Conservation (phyloP, 2,113 vertebrate species). For the Ammospiza nelsoni region DNA sequence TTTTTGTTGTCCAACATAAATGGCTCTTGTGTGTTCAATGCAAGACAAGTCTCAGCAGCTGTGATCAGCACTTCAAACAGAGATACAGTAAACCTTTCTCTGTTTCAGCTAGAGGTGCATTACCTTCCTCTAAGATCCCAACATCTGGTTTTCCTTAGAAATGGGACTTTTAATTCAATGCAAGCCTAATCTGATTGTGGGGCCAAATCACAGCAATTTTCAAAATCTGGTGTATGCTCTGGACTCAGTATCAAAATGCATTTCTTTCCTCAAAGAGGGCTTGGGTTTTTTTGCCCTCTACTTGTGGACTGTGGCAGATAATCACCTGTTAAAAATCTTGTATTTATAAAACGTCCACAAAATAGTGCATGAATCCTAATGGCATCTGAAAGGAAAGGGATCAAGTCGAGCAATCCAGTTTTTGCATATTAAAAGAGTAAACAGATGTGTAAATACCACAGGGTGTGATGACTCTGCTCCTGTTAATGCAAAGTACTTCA, state of each 20-base stretch:
- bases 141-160: background rate
- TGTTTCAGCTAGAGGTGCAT: background rate
- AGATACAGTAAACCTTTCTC: background rate
- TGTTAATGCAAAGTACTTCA: background rate
- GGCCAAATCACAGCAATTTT: background rate
- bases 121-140: background rate
- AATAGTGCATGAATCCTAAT: background rate
- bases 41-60: background rate
- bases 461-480: background rate
- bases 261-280: background rate
- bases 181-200: background rate
- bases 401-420: background rate
- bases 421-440: background rate
- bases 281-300: accelerated
- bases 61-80: background rate
- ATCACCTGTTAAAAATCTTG: background rate
- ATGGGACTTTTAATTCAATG: background rate
- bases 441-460: background rate
- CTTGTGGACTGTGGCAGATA: background rate
- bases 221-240: background rate
- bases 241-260: background rate
- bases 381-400: background rate
- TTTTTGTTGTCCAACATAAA: background rate
- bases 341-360: background rate
- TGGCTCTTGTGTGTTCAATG: background rate